Percentiles rank a stretch among this genome's conserved stretches.
Conservation (phyloP, 2,797 vertebrate genomes). For the Fundulus diaphanus region DNA sequence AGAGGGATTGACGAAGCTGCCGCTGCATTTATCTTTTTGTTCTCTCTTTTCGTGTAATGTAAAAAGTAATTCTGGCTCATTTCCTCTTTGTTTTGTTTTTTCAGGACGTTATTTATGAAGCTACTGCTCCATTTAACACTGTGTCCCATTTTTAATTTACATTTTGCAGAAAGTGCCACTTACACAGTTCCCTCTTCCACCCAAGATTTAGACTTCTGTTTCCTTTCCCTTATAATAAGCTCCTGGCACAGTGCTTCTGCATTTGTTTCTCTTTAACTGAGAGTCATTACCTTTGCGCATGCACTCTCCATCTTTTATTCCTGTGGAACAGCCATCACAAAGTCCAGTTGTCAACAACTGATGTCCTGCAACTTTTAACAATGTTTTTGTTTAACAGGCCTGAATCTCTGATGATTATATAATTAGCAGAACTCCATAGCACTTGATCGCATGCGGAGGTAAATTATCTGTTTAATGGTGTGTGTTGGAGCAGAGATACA, state of each 20-base stretch:
- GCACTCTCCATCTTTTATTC: not conserved
- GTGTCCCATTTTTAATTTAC: not conserved
- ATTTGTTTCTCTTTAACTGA: not conserved
- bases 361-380: not conserved
- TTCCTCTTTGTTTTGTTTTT: no score
- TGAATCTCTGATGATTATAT: no score
- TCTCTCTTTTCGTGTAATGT: no score
- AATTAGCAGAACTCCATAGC: not conserved
- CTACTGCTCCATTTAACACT: no score
- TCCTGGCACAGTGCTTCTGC: not conserved
- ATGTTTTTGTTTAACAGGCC: not conserved
- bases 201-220: not conserved
- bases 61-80: no score
- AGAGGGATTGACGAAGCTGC: not conserved
- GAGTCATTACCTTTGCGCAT: not conserved
- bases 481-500: not conserved
- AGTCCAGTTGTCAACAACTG: not conserved
- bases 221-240: not conserved
- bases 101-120: no score
- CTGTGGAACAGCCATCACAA: not conserved
- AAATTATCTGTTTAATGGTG: not conserved
- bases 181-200: not conserved
- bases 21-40: not conserved
- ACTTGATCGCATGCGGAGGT: not conserved
- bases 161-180: not conserved